Evolutionary conservation across 2,797 vertebrate genomes (phyloP).

Genomic region (Syndactyla subalaris): DNA sequence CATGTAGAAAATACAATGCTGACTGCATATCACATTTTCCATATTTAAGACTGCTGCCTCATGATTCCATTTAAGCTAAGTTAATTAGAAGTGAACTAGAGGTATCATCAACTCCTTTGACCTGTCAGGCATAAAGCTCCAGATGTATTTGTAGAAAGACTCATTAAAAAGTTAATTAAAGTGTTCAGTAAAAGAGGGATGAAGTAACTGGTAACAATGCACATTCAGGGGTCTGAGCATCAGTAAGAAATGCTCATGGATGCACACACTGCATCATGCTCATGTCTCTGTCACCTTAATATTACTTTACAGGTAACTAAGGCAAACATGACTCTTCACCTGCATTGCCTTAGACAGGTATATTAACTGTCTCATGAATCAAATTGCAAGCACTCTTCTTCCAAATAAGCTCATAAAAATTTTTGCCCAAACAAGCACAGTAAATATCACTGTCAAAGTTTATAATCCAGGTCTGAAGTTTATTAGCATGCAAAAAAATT

Average conservation of each 20-base stretch:
- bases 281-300: background rate
- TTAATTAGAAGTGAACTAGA: background rate
- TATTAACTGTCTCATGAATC: background rate
- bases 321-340: background rate
- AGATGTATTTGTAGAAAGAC: background rate
- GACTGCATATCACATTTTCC: background rate
- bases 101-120: background rate
- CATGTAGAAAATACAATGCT: background rate
- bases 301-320: background rate
- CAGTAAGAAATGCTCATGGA: background rate
- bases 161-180: background rate
- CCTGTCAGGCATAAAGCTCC: background rate
- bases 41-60: background rate
- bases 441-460: background rate
- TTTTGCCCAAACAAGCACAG: background rate
- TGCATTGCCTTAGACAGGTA: background rate
- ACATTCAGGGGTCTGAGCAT: background rate
- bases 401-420: background rate
- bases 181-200: background rate
- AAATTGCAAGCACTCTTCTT: background rate
- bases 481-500: background rate
- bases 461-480: background rate
- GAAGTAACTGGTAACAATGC: background rate
- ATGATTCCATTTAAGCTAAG: background rate
- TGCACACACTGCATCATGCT: background rate